These are phyloP conservation scores for Zapornia atra DNA, from an alignment of 2,113 vertebrate genomes.

Conservation along the genomic window DNA sequence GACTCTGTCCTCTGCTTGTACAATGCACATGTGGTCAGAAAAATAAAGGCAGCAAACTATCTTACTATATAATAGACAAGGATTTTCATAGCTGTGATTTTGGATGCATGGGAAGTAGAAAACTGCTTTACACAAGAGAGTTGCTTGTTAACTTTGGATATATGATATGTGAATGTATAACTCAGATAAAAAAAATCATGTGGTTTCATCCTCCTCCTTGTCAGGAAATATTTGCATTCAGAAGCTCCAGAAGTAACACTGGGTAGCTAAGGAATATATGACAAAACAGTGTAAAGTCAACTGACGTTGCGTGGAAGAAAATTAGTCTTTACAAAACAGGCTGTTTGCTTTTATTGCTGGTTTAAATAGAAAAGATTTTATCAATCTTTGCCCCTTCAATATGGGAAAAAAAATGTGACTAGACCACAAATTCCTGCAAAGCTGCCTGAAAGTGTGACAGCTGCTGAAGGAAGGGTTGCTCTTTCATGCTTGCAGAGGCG, in stretches of 20 bases:
- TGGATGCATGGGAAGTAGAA: neutral
- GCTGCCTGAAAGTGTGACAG: neutral
- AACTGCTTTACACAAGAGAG: constrained; percentile 24
- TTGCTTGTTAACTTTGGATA: constrained; percentile 21
- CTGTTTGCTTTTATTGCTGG: neutral
- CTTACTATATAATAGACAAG: neutral
- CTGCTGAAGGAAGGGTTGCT: neutral
- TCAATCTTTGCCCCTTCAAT: neutral
- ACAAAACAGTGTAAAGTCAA: constrained; percentile 14
- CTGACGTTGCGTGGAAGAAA: neutral
- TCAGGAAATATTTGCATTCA: constrained; percentile 29
- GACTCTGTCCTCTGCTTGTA: neutral
- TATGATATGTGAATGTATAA: constrained; percentile 25
- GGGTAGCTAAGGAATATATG: constrained; percentile 4
- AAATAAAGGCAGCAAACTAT: constrained; percentile 33
- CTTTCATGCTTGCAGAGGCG: neutral
- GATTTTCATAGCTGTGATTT: constrained; percentile 25
- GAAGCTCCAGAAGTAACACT: neutral
- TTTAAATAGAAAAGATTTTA: neutral
- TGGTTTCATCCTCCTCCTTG: constrained; percentile 28
- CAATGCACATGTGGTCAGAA: constrained; percentile 14
- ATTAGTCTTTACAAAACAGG: neutral
- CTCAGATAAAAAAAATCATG: constrained; percentile 7
- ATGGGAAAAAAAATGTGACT: neutral
- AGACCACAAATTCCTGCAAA: neutral